Evolutionary conservation across 1,140 invertebrate genomes (phyloP).

Genomic region (Drepana arcuata): DNA sequence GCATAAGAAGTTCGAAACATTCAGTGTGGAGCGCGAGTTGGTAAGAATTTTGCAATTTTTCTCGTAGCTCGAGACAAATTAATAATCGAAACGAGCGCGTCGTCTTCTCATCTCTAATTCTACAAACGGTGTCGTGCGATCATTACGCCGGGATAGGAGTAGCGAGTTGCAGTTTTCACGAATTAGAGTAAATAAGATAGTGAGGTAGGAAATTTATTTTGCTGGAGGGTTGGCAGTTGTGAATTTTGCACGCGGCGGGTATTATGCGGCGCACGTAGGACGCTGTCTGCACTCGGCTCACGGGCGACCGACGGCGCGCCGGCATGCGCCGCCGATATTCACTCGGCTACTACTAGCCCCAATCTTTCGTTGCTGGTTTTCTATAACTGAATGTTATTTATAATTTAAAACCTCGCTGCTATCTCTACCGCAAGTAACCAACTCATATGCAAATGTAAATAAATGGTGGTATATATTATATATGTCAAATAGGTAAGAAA

Average conservation of each 20-base stretch:
- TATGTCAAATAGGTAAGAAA: no score
- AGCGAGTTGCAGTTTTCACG: slow-evolving; percentile 21
- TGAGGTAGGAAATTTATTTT: slow-evolving; percentile 55
- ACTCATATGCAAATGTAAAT: no score
- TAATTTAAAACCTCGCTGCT: slow-evolving; percentile 54
- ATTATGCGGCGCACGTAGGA: slow-evolving; percentile 65
- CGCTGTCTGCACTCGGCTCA: slow-evolving; percentile 52
- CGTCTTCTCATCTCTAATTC: slow-evolving; percentile 8
- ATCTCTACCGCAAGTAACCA: no score
- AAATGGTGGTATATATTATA: no score
- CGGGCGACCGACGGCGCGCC: slow-evolving; percentile 22
- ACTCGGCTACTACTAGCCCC: slow-evolving; percentile 20
- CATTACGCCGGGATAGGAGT: slow-evolving; percentile 16
- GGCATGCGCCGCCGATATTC: slow-evolving; percentile 28
- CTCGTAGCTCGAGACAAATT: not conserved
- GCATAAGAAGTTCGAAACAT: slow-evolving; percentile 38
- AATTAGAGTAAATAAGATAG: slow-evolving; percentile 65
- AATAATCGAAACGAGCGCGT: not conserved
- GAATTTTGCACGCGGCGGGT: slow-evolving; percentile 60
- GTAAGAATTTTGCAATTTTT: slow-evolving; percentile 1
- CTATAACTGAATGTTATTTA: slow-evolving; percentile 61
- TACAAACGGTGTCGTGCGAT: slow-evolving; percentile 12
- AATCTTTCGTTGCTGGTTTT: slow-evolving; percentile 40
- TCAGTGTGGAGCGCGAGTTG: slow-evolving; percentile 6
- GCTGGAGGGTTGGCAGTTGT: slow-evolving; percentile 53